Evolutionary conservation across 2,113 vertebrate species (phyloP).

Genomic region (Spheniscus mendiculus): DNA sequence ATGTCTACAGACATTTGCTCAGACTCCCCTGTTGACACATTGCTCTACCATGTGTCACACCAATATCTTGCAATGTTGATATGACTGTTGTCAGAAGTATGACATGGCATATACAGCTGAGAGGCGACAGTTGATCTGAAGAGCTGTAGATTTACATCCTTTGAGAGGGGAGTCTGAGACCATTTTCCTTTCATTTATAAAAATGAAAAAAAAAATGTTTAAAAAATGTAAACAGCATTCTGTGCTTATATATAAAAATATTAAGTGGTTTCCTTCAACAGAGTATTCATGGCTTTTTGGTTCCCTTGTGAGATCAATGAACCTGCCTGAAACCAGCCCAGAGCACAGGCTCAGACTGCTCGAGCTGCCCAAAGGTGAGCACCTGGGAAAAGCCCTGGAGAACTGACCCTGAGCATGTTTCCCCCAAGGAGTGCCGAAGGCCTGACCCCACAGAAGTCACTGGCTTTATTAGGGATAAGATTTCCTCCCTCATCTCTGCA

Average conservation of each 20-base stretch:
- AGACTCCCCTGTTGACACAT: not conserved
- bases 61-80: not conserved
- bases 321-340: not conserved
- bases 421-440: not conserved
- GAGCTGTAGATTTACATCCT: not conserved
- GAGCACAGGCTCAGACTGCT: not conserved
- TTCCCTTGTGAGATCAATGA: not conserved
- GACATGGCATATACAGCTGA: not conserved
- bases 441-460: not conserved
- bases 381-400: not conserved
- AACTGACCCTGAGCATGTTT: not conserved
- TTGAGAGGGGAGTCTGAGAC: not conserved
- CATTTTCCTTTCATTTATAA: not conserved
- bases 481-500: not conserved
- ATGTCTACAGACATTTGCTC: not conserved
- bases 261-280: not conserved
- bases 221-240: not conserved
- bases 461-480: not conserved
- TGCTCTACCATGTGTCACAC: not conserved
- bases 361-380: accelerated
- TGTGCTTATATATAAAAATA: not conserved
- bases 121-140: not conserved
- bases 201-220: not conserved
- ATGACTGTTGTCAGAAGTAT: not conserved
- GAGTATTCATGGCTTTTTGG: not conserved